phyloP scores from a whole-genome alignment of 2,113 vertebrate genomes.

The Poeciliopsis occidentalis region DNA sequence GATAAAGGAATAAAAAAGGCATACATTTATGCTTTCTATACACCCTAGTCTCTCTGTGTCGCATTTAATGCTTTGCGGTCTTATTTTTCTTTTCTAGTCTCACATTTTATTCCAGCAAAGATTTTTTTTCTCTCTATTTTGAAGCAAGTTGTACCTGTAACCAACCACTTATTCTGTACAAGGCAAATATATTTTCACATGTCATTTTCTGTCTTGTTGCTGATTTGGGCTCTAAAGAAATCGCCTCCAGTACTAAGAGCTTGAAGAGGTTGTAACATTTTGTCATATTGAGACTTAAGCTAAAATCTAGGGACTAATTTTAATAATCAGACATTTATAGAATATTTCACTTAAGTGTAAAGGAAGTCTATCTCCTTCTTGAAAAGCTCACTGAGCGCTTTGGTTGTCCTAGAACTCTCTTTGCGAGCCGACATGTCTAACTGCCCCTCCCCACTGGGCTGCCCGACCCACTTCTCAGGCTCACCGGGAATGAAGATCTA shows the following conservation, averaged over 20 bases:
- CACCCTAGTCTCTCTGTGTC: slow-evolving; percentile 12
- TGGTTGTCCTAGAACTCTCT: slow-evolving; percentile 82
- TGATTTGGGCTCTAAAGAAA: slow-evolving; percentile 17
- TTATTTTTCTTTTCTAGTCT: slow-evolving; percentile 3
- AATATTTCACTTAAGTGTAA: slow-evolving; percentile 17
- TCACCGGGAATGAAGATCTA: slow-evolving; percentile 99
- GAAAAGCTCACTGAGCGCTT: slow-evolving; percentile 62
- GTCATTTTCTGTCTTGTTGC: slow-evolving; percentile 5
- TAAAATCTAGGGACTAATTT: slow-evolving; percentile 13
- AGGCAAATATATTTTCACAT: slow-evolving; percentile 14
- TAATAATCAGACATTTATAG: slow-evolving; percentile 23
- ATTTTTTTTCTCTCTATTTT: slow-evolving; percentile 14
- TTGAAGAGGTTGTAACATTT: slow-evolving; percentile 33
- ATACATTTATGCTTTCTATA: slow-evolving; percentile 45
- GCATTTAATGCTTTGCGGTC: slow-evolving; percentile 1
- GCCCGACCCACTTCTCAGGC: slow-evolving; percentile 85
- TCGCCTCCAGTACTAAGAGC: slow-evolving; percentile 27
- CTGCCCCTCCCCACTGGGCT: slow-evolving; percentile 82
- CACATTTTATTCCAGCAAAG: slow-evolving; percentile 3
- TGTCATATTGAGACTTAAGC: slow-evolving; percentile 40
- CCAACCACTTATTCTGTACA: slow-evolving; percentile 3
- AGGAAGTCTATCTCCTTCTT: slow-evolving; percentile 34
- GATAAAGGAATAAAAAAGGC: slow-evolving; percentile 56
- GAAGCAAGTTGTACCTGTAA: slow-evolving; percentile 10
- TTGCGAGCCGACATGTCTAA: slow-evolving; percentile 83